Evolutionary conservation across 2,888 invertebrate genomes (phyloP), one percentile per base, ranked within the genome.

Genomic region (Cryptocephalus moraei): DNA sequence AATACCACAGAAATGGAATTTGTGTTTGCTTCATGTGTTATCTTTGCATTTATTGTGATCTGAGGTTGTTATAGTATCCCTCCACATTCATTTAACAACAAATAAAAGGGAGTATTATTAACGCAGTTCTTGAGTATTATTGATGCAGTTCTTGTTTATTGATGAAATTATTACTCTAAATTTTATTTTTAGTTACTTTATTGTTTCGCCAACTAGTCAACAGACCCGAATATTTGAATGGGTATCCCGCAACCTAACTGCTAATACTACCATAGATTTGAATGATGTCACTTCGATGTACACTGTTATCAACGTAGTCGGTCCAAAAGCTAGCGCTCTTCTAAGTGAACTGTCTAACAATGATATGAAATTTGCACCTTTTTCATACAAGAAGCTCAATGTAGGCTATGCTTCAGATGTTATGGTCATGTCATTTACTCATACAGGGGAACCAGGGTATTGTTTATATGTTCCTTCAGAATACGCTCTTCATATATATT

Each of bases 161-260:
- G 6, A 22, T 22, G 22, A 22, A 22, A 22, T 22, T 22, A 22
- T 22, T 22, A 22, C 22, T 22, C 22, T 22, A 22, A 32, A 42
- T 36, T 38, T 48, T 39, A 9, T 50, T 64, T 68, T 49, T 61
- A 81, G 81, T 57, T 85, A 77, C 62, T 82, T 85, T 63, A 82
- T 87, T 78, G 82, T 88, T n/a, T 84, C 84, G 1, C 86, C 86
- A 2, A 84, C 86, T 2, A 80, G 81, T 49, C 86, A 86, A 62
- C 85, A 87, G 70, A 84, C 84, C 1, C 72, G 84, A 13, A 78
- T 82, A 39, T 78, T 76, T 57, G 78, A 81, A 55, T 86, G 86
- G 86, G 77, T 87, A 73, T 71, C 69, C 8, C 65, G 79, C 39
- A 79, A 85, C 66, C 70, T 82, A 49, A 81, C 81, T 8, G 76